These are phyloP conservation scores for Tor tambroides DNA, from an alignment of 2,113 vertebrate species.

Conservation along the genomic window DNA sequence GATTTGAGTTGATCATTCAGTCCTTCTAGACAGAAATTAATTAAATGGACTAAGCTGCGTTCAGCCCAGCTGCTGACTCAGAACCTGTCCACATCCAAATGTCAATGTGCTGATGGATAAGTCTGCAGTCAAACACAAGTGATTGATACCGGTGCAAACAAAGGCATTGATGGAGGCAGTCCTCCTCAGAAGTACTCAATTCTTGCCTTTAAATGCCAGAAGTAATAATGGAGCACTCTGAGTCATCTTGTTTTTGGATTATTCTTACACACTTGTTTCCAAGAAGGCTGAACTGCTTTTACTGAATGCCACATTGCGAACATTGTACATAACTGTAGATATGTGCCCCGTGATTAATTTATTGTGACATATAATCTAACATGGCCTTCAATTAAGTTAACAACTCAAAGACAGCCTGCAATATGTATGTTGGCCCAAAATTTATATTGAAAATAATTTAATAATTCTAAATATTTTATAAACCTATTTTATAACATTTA, in stretches of 20 bases:
- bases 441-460: background rate
- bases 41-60: background rate
- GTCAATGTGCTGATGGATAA: constrained; percentile 56
- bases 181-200: constrained; percentile 18
- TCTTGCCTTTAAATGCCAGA: constrained; percentile 17
- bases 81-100: constrained; percentile 40
- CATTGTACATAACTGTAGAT: background rate
- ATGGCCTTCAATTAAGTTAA: background rate
- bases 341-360: background rate
- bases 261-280: background rate
- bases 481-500: no score
- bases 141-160: constrained; percentile 36
- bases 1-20: background rate
- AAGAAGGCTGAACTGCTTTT: background rate
- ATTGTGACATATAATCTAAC: background rate
- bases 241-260: background rate
- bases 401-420: background rate
- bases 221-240: background rate
- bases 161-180: constrained; percentile 31
- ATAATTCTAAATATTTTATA: background rate
- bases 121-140: constrained; percentile 37
- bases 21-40: constrained; percentile 33
- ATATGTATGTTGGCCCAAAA: background rate
- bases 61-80: constrained; percentile 51
- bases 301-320: background rate